Evolutionary conservation across 2,113 vertebrate genomes (phyloP).

Genomic region (Dipodomys ordii): DNA sequence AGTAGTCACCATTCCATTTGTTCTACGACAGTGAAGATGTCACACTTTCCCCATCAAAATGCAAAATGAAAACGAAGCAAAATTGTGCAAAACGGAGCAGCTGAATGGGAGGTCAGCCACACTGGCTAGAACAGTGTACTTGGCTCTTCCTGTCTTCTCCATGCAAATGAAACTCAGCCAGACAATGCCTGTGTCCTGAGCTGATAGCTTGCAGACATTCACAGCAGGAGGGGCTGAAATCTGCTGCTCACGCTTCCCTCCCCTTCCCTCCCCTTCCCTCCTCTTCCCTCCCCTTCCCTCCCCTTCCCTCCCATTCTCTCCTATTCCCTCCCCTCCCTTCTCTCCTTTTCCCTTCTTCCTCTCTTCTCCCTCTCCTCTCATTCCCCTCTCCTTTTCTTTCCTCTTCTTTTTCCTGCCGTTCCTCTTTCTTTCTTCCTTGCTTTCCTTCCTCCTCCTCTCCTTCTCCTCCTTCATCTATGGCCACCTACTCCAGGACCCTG

Average conservation of each 20-base stretch:
- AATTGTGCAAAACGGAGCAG: neutral
- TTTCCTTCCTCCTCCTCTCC: fast-evolving
- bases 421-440: fast-evolving
- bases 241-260: neutral
- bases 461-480: neutral
- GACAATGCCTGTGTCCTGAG: neutral
- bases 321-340: fast-evolving
- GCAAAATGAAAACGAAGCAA: slow-evolving; percentile 23
- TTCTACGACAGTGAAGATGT: neutral
- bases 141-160: neutral
- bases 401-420: too few species aligned
- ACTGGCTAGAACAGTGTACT: neutral
- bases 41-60: neutral
- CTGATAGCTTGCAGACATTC: neutral
- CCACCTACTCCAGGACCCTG: neutral
- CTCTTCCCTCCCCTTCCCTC: neutral
- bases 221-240: neutral
- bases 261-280: too few species aligned
- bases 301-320: fast-evolving
- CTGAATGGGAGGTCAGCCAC: neutral
- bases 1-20: neutral
- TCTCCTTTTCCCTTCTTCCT: fast-evolving
- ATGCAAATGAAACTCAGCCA: neutral
- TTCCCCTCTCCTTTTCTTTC: too few species aligned
- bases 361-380: fast-evolving